Percentiles rank a stretch among this genome's conserved stretches.
These are phyloP conservation scores for Amitus sp. DNA, from an alignment of 2,888 invertebrate genomes.

Conservation along the genomic window DNA sequence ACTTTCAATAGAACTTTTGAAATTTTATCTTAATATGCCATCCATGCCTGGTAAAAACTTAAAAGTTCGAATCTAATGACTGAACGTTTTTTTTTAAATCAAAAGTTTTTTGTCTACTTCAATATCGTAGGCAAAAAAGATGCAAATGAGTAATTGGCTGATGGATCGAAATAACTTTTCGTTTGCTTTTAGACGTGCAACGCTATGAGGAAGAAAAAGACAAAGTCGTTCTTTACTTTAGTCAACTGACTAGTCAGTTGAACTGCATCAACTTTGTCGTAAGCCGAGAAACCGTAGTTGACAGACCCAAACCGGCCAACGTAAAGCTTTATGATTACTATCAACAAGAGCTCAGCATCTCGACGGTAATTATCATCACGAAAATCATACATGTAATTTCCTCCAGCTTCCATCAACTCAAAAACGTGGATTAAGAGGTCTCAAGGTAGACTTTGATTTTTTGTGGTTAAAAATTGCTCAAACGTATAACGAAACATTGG, in stretches of 20 bases:
- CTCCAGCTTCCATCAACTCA: background rate
- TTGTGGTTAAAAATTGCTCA: too few relatives aligned
- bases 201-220: slow-evolving; percentile 68
- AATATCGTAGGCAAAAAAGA: too few relatives aligned
- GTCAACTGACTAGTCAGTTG: slow-evolving; percentile 65
- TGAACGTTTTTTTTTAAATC: too few relatives aligned
- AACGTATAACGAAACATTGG: too few relatives aligned
- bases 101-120: too few relatives aligned
- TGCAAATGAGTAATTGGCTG: too few relatives aligned
- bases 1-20: too few relatives aligned
- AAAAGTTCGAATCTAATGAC: too few relatives aligned
- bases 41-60: slow-evolving; percentile 6
- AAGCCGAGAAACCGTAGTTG: slow-evolving; percentile 65
- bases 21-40: too few relatives aligned
- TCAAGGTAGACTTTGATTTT: too few relatives aligned
- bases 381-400: background rate
- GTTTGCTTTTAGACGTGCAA: slow-evolving; percentile 66
- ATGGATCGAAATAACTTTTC: too few relatives aligned
- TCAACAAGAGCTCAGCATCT: slow-evolving; percentile 68
- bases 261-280: slow-evolving; percentile 68
- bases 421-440: too few relatives aligned
- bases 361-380: slow-evolving; percentile 64
- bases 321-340: slow-evolving; percentile 75
- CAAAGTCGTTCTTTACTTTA: slow-evolving; percentile 68
- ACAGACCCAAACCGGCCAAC: slow-evolving; percentile 68